Evolutionary conservation across 1,140 invertebrate genomes (phyloP), one percentile per base, ranked within the genome.

Genomic region (Zaprionus ghesquierei): DNA sequence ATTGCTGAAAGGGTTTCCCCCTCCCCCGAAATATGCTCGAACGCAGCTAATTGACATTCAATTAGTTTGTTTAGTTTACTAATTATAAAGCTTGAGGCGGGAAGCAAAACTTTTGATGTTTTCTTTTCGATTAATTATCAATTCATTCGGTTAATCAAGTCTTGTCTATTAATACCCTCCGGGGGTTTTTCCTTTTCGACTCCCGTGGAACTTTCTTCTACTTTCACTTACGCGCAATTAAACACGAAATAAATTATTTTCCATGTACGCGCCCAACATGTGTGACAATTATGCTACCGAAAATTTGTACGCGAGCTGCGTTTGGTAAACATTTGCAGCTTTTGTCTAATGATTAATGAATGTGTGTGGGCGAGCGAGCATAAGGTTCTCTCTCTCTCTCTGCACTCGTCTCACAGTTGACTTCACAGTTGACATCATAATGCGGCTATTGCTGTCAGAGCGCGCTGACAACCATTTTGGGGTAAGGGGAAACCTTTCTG

Each of bases 371-470:
- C 27, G 33, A 15, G 20, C 50, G 22, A 35, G 49, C 23, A 22
- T 44, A 22, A 33, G 9, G 13, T 5, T 13, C 35, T 6, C n/a
- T 9, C 0, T 0, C 35, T 41, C 6, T 3, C 35, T 38, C 35
- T 15, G n/a, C 44, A 54, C 20, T 60, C 46, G 35, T 22, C 51
- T 59, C 44, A 65, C 65, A 75, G 68, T 69, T 86, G 78, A 87
- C 78, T 87, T 80, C 63, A 63, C 74, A 76, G 82, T 73, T 86
- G 82, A 86, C 82, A 86, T 87, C 81, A 86, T 87, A 86, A 81
- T 86, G 75, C 61, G 68, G 82, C 58, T 44, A 79, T 76, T 86
- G 75, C 75, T 78, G 82, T 66, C 82, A 82, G 61, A 50, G 53
- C 35, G 55, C 72, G 75, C 66, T 79, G 79, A 86, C 79, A 82